Evolutionary conservation across 2,797 vertebrate genomes (phyloP), one percentile per base, ranked within the genome.

Genomic region (Chloroceryle inda): DNA sequence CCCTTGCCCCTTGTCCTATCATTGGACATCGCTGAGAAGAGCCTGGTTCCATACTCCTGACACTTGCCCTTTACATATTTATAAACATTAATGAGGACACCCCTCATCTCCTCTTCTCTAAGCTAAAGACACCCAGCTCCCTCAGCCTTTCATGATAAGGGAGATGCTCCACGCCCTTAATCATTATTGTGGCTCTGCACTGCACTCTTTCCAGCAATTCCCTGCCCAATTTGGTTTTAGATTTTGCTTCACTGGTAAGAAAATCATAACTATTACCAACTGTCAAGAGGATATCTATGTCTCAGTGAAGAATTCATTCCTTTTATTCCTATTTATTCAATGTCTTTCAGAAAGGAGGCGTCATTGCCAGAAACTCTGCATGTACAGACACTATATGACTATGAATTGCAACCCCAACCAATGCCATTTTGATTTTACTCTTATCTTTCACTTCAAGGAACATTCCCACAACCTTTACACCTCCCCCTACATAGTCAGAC

Each of bases 401-500:
- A 44, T 66, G 37, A 93, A 78, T 89, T 89, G 24, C 27, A 88
- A 68, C 5, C 27, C 10, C n/a, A 80, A 18, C 31, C 59, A 89
- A 67, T 19, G 33, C 16, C 21, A 73, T 74, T 92, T 82, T 93
- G 52, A 72, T 88, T 94, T 94, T 77, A 53, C 16, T 92, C 35
- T 77, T 94, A 52, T 79, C 75, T 94, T 92, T 81, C 24, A 56
- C 93, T 92, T 95, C 64, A 96, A 47, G 44, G n/a, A 86, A 85
- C 53, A 40, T 92, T 89, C 26, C 12, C 44, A 82, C 59, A 91
- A 76, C 29, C 37, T 88, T 92, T 89, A 61, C n/a, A 66, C 22
- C 31, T 88, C 13, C 44, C 27, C 17, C 12, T 42, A 63, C 64
- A 45, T 12, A 69, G 49, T 33, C n/a, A 82, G 64, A 79, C 62